Percentiles rank a stretch among this genome's conserved stretches.
Conservation (phyloP, 2,113 vertebrate species). For the Garra rufa region DNA sequence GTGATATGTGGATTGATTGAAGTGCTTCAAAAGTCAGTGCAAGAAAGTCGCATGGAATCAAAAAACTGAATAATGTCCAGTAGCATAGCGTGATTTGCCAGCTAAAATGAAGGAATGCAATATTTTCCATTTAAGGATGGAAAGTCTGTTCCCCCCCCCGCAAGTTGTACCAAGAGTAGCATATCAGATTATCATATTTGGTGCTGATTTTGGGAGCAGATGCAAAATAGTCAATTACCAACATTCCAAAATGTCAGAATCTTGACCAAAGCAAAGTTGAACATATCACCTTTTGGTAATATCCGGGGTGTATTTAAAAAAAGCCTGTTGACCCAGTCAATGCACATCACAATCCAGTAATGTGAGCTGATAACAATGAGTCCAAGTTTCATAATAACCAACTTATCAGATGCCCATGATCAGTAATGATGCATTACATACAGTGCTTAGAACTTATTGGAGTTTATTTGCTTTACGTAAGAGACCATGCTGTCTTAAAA, state of each 20-base stretch:
- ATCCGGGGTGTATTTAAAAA: background rate
- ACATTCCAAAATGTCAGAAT: constrained; percentile 16
- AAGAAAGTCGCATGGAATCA: background rate
- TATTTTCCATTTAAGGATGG: background rate
- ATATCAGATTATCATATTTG: constrained; percentile 10
- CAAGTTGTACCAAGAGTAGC: background rate
- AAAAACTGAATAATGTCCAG: background rate
- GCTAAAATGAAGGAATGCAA: background rate
- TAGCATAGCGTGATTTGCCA: background rate
- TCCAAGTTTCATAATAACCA: background rate
- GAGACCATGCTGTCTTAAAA: background rate
- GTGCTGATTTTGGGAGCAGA: background rate
- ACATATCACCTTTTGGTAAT: background rate
- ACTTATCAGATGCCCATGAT: background rate
- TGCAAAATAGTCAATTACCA: background rate
- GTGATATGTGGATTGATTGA: constrained; percentile 21
- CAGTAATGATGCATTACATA: background rate
- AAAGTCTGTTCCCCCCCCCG: background rate
- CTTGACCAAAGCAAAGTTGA: background rate
- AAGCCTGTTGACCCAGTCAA: background rate
- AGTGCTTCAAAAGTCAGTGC: background rate
- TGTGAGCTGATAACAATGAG: background rate
- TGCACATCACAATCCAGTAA: background rate
- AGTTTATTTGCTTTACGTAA: background rate
- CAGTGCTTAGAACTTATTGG: background rate